phyloP scores from a whole-genome alignment of 2,113 vertebrate genomes.

The Pseudonaja textilis region DNA sequence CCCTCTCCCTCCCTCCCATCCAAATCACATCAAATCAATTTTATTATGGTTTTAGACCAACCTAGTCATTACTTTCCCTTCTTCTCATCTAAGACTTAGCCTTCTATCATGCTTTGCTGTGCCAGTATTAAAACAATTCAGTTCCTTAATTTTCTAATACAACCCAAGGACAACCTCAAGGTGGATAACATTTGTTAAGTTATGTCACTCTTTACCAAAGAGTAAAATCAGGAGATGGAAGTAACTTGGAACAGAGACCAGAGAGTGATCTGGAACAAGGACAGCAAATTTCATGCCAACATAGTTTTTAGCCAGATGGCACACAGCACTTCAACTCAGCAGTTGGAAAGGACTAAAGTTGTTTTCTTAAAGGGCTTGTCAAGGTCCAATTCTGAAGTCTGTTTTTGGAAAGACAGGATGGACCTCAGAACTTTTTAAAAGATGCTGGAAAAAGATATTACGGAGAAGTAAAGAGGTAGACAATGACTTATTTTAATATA shows the following conservation, averaged over 20 bases:
- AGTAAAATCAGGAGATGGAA: background rate
- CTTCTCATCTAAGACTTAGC: background rate
- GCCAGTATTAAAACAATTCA: background rate
- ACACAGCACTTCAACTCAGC: background rate
- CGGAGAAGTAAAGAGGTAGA: background rate
- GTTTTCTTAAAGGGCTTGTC: background rate
- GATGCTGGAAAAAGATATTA: background rate
- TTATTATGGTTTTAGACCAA: background rate
- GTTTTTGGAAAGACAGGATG: background rate
- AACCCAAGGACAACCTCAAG: background rate
- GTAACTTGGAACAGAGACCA: background rate
- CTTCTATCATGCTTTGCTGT: background rate
- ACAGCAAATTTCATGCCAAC: background rate
- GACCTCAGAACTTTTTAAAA: background rate
- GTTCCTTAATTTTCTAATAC: background rate
- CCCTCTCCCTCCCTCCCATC: background rate
- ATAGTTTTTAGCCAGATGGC: background rate
- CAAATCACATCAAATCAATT: background rate
- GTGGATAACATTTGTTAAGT: background rate
- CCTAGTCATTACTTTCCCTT: background rate
- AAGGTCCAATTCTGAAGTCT: background rate
- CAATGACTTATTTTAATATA: background rate
- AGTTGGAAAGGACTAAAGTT: background rate
- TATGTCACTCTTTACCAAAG: background rate
- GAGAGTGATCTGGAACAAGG: background rate